A percentile compares a stretch with the other conserved stretches of the same genome.
Evolutionary conservation across 1,140 invertebrate genomes (phyloP).

Genomic region (Apocrypta bakeri): DNA sequence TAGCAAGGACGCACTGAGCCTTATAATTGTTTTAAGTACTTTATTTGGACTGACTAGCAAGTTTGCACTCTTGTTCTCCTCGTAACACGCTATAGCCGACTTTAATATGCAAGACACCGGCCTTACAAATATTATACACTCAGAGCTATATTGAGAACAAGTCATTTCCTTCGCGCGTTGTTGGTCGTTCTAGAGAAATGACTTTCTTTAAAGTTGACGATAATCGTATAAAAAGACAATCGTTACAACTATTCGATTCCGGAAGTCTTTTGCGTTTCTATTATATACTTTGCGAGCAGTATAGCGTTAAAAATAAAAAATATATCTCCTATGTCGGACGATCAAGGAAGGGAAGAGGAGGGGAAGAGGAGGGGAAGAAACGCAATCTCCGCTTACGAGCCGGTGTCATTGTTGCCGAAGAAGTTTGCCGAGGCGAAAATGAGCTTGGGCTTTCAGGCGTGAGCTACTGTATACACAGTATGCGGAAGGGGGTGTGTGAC

Average conservation of each 20-base stretch:
- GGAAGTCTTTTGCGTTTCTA: neutral
- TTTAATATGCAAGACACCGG: neutral
- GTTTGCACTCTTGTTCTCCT: neutral
- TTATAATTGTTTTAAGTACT: slow-evolving; percentile 1
- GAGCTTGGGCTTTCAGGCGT: slow-evolving; percentile 57
- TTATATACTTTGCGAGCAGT: no score
- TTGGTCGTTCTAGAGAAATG: neutral
- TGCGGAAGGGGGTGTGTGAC: neutral
- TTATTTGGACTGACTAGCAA: neutral
- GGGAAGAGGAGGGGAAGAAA: neutral
- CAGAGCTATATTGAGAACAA: neutral
- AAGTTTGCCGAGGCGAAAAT: slow-evolving; percentile 61
- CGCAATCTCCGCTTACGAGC: neutral
- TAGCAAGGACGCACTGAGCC: neutral
- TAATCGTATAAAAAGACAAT: neutral
- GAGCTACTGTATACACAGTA: neutral
- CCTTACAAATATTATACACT: neutral
- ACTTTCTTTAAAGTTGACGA: slow-evolving; percentile 7
- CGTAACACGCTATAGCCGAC: neutral
- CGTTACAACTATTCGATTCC: neutral
- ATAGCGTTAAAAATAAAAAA: neutral
- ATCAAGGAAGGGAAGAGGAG: no score
- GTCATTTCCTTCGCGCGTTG: neutral
- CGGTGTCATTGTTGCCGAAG: neutral
- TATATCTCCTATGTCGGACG: no score